Percentiles rank a stretch among this genome's conserved stretches.
phyloP scores from a whole-genome alignment of 37 sponge, comb jelly and placozoan species.

The Oscarella lobularis region DNA sequence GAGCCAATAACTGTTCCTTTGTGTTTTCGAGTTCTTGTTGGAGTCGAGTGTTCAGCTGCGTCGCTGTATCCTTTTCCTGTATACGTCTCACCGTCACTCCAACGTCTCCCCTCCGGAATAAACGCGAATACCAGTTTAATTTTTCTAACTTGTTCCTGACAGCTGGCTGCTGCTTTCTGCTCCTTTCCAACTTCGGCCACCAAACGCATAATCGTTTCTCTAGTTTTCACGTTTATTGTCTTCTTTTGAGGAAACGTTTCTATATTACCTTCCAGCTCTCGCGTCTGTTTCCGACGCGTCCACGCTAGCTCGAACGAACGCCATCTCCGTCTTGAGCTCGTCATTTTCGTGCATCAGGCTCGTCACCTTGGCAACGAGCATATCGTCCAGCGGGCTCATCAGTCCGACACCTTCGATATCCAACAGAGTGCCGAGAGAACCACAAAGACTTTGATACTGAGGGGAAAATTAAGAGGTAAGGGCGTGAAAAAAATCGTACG shows the following conservation, averaged over 20 bases:
- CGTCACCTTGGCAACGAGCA: neutral
- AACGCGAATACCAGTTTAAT: neutral
- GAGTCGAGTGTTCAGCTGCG: neutral
- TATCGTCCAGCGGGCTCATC: neutral
- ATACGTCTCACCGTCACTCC: neutral
- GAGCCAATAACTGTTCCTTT: neutral
- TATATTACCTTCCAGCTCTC: neutral
- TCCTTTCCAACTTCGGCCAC: conserved; percentile 1
- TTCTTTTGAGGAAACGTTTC: no score
- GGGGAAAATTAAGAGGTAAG: neutral
- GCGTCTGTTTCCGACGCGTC: neutral
- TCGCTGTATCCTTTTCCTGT: neutral
- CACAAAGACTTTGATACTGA: neutral
- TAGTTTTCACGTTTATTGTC: neutral
- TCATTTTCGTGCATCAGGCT: neutral
- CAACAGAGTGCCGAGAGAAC: neutral
- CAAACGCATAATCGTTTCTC: neutral
- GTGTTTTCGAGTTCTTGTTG: neutral
- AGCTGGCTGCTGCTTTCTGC: neutral
- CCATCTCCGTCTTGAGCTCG: neutral
- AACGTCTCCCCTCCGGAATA: neutral
- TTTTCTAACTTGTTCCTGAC: neutral
- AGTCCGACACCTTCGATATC: neutral
- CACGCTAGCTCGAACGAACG: neutral
- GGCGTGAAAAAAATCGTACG: no score